Base-by-base conservation (phyloP, 2,797 vertebrate species). In the Coilia nasus region DNA sequence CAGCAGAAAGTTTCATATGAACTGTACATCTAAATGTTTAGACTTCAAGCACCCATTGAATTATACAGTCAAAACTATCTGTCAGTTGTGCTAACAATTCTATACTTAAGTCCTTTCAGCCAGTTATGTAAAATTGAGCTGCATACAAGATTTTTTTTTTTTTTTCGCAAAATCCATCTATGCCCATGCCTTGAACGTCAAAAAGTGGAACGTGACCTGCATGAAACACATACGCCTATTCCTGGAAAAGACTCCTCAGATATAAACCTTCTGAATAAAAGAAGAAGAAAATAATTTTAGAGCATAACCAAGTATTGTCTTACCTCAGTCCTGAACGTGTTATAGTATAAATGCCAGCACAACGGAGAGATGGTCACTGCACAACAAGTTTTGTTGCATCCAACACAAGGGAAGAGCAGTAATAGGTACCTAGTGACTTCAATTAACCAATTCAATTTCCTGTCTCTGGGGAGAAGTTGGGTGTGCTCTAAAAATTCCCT, bases 351-450 rank as follows among this genome's bases (percentile, higher is more conserved):
- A 78, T 78, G 71, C 15, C 67, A 78, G 71, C 35, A 78, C 71
- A 90, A 89, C 85, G 90, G 82, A 89, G 75, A 81, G 85, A 81
- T 83, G 87, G 85, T 88, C 88, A 86, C 82, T 88, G 88, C 62
- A 64, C 87, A 83, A 84, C 85, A 90, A 86, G 83, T 85, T 90
- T 47, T 56, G 87, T 86, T 82, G 85, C 25, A 78, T 85, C 19
- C 86, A 84, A 89, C 86, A 91, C 89, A 91, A 89, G 87, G 91
- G 81, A 83, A 88, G 85, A 86, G 83, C 88, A 35, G 1, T 94
- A 95, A 95, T 93, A 50, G 81, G 83, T 82, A 91, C 83, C 87
- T 62, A 84, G 93, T 95, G 95, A 95, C 91, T 95, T 90, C 88
- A 94, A 93, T 95, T 94, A 93, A 91, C 87, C 62, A 92, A 91